These are phyloP conservation scores for Chelmon rostratus DNA, from an alignment of 2,797 vertebrate genomes.

Conservation along the genomic window DNA sequence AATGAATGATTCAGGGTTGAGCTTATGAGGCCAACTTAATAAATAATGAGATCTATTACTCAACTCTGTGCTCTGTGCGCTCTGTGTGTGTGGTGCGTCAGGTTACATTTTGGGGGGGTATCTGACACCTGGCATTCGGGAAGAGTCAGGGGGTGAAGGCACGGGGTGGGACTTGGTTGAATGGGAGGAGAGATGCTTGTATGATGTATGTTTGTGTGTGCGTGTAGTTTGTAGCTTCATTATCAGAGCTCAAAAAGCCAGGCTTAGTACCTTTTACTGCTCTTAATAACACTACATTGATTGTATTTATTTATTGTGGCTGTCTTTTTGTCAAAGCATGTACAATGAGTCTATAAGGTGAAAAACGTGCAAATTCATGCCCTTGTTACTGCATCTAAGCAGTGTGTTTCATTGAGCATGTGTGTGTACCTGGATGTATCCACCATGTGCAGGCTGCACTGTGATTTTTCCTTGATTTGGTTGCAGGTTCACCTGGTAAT, in stretches of 20 bases:
- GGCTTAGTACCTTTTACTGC: background rate
- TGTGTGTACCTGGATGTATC: slow-evolving; percentile 78
- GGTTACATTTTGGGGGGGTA: slow-evolving; percentile 81
- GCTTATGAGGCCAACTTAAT: slow-evolving; percentile 92
- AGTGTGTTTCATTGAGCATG: background rate
- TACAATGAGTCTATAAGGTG: background rate
- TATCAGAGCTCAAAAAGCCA: slow-evolving; percentile 30
- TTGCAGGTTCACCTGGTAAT: slow-evolving; percentile 85
- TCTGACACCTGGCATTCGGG: slow-evolving; percentile 78
- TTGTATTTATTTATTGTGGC: background rate
- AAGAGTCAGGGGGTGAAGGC: slow-evolving; percentile 48
- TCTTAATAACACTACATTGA: background rate
- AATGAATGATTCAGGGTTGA: slow-evolving; percentile 96
- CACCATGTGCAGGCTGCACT: slow-evolving; percentile 75
- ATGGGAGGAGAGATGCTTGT: slow-evolving; percentile 50
- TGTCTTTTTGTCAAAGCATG: background rate
- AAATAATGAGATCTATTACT: slow-evolving; percentile 95
- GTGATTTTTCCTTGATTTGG: slow-evolving; percentile 87
- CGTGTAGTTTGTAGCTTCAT: slow-evolving; percentile 20
- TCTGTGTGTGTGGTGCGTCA: slow-evolving; percentile 72
- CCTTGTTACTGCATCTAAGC: background rate
- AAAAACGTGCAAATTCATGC: background rate
- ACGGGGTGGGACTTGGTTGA: slow-evolving; percentile 56
- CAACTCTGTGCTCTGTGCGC: slow-evolving; percentile 79
- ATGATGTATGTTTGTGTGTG: slow-evolving; percentile 3